Percentiles rank a stretch among this genome's conserved stretches.
Conservation (phyloP, 2,888 invertebrate species). For the Cremastinae sp. region DNA sequence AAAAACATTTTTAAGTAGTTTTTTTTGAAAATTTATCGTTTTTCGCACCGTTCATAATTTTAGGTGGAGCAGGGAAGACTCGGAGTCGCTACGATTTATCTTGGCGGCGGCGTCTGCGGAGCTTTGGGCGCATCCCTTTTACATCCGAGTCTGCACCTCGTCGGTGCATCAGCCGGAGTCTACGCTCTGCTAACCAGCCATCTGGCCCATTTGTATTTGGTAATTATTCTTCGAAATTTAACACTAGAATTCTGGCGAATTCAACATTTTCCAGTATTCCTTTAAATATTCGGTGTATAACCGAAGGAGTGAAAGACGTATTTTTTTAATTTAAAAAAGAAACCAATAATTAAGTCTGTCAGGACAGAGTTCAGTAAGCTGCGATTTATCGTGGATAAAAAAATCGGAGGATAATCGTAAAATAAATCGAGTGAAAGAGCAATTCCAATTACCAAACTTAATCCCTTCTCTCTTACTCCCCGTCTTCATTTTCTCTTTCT, state of each 20-base stretch:
- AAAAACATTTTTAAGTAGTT: neutral
- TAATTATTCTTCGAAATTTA: constrained; percentile 73
- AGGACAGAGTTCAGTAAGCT: neutral
- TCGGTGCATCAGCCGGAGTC: constrained; percentile 95
- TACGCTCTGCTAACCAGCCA: constrained; percentile 94
- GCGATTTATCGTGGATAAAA: constrained; percentile 6
- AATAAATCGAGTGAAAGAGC: constrained; percentile 12
- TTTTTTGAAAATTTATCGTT: neutral
- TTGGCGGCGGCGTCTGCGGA: constrained; percentile 88
- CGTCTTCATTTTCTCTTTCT: constrained; percentile 23
- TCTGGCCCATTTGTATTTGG: constrained; percentile 90
- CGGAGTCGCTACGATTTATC: constrained; percentile 87
- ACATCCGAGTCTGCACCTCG: constrained; percentile 88
- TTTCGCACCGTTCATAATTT: constrained; percentile 37
- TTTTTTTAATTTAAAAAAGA: too few species aligned
- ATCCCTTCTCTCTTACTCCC: constrained; percentile 25
- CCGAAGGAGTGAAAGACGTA: too few species aligned
- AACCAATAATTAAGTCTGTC: too few species aligned
- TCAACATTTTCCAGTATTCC: neutral
- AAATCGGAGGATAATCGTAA: constrained; percentile 3
- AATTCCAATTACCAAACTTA: constrained; percentile 50
- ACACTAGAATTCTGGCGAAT: neutral
- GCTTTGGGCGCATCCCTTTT: constrained; percentile 89
- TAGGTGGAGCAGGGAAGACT: constrained; percentile 88
- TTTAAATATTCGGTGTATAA: neutral